Base-by-base conservation (phyloP, 2,113 vertebrate genomes). In the Montifringilla adamsi region DNA sequence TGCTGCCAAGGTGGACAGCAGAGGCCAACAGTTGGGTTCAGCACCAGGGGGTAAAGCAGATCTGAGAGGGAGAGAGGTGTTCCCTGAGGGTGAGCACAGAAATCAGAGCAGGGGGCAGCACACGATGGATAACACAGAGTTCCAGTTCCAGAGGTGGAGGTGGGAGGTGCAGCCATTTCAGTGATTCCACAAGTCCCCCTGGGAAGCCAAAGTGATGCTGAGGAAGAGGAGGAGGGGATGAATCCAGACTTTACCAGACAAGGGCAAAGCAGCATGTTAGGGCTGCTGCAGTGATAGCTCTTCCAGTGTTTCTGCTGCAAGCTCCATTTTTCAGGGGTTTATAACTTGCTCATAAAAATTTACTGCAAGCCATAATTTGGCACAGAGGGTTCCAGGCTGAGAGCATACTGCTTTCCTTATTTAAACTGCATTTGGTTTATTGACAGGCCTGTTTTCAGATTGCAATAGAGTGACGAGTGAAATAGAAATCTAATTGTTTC, bases 331-430 rank as follows among this genome's bases (percentile, higher is more conserved):
- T 94, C 93, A 93, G 93, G 93, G 92, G 80, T 95, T 97, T 97
- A 96, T 97, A 96, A 96, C 84, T 90, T 94, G 68, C 94, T 93
- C 83, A 75, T 96, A 96, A 96, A 93, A 94, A 85, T 96, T 95
- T 94, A 95, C 75, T 93, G 86, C 86, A 87, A 78, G 89, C 90
- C 67, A 10, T 96, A 96, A 96, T 95, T 92, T 95, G 90, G 91
- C 95, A 90, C 93, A 82, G 83, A 94, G 90, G 82, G 92, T 82
- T 92, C 56, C 90, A 95, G 93, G 84, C 90, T 86, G 77, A 63
- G 73, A 95, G 50, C 92, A 91, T 81, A 94, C 76, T 90, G 89
- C 78, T 94, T 95, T 95, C 91, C 95, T 95, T 89, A 87, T 90
- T 96, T 93, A 83, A 96, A 91, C 81, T 89, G 19, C 72, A 49